Base-by-base conservation (phyloP, 2,888 invertebrate genomes). In the Andrena bicolor region DNA sequence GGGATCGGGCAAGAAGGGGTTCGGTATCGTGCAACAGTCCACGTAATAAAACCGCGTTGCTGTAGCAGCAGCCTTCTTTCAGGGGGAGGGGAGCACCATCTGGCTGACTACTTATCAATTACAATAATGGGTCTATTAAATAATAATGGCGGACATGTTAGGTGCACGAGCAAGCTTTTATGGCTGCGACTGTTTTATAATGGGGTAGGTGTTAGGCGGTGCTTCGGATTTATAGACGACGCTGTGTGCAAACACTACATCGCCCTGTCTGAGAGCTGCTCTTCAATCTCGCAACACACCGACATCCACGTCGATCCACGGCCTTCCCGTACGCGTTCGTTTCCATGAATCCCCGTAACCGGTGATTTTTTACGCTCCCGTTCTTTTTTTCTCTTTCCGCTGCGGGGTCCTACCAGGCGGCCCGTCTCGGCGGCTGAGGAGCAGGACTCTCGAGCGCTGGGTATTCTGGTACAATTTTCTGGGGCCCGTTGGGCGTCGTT, bases 51-150 rank as follows among this genome's bases (percentile, higher is more conserved):
- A 88, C 10, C 88, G 78, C 82, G 88, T 86, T 76, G 80, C 78
- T 72, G 56, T 68, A 80, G 79, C 80, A 80, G 79, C 80, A 66
- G 72, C 74, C 71, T 26, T n/a, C 53, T 73, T 73, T 65, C 80
- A 76, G 71, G 58, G 71, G 58, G 66, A 71, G 74, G 48, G 26
- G 58, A 53, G 64, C 70, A 28, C 32, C 69, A 56, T 56, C 61
- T 48, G 72, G 53, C 73, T 58, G 74, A 71, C 85, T 88, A 88
- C 87, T 88, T 88, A 88, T 88, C 88, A 88, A 88, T 88, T 88
- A 88, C 86, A 88, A 88, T 88, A 88, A 88, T 88, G 83, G 82
- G 82, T 78, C 88, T 84, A 88, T 88, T 88, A 88, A 88, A 88
- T 86, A 88, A 88, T 88, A 88, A 88, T 83, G 80, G 85, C 74